Evolutionary conservation across 2,797 vertebrate genomes (phyloP).

Genomic region (Enteromius thamalakanensis): DNA sequence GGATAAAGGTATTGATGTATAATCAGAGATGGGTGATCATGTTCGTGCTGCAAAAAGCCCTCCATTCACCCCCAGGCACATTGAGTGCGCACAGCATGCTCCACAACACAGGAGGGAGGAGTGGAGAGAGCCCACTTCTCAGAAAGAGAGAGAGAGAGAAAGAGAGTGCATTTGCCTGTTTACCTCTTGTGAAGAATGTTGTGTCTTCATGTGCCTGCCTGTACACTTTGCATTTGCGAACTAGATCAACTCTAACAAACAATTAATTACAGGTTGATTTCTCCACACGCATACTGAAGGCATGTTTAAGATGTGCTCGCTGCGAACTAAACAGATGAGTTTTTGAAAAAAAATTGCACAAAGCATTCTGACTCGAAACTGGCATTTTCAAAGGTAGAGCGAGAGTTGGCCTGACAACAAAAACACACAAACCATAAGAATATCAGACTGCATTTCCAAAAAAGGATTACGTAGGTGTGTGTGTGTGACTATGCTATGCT

Average conservation of each 20-base stretch:
- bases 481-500: background rate
- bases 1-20: slow-evolving; percentile 77
- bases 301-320: background rate
- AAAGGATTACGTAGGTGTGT: background rate
- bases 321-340: background rate
- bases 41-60: slow-evolving; percentile 59
- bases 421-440: background rate
- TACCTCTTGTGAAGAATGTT: slow-evolving; percentile 32
- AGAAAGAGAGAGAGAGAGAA: slow-evolving; percentile 20
- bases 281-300: slow-evolving; percentile 5
- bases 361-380: background rate
- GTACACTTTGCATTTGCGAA: slow-evolving; percentile 20
- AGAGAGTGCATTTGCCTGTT: slow-evolving; percentile 31
- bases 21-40: slow-evolving; percentile 74
- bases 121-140: slow-evolving; percentile 28
- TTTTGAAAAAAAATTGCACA: background rate
- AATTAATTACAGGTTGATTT: slow-evolving; percentile 36
- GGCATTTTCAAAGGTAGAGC: background rate
- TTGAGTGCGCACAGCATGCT: slow-evolving; percentile 58
- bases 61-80: slow-evolving; percentile 69
- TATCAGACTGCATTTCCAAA: background rate
- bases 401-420: background rate
- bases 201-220: slow-evolving; percentile 27
- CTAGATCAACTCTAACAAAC: slow-evolving; percentile 24
- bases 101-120: slow-evolving; percentile 62